Evolutionary conservation across 2,888 invertebrate genomes (phyloP).

Genomic region (Adelognathus sp.): DNA sequence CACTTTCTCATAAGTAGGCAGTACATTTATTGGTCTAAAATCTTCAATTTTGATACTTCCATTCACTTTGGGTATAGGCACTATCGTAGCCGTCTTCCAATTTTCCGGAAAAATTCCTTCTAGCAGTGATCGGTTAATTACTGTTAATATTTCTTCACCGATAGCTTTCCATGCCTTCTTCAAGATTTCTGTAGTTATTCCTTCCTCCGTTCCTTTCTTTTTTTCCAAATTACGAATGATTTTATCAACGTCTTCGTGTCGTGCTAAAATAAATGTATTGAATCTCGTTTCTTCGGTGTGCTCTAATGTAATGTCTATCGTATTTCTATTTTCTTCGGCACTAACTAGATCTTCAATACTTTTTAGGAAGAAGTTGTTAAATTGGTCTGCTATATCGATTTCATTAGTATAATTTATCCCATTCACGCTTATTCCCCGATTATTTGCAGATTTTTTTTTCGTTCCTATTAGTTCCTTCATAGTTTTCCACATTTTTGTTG

Average conservation of each 20-base stretch:
- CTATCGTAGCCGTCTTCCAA: constrained; percentile 12
- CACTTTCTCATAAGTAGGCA: no score
- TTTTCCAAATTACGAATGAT: constrained; percentile 13
- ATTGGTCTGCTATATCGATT: no score
- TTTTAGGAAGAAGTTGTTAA: no score
- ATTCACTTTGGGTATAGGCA: constrained; percentile 41
- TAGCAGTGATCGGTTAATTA: constrained; percentile 20
- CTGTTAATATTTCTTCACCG: neutral
- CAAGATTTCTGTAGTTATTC: neutral
- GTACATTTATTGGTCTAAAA: constrained; percentile 19
- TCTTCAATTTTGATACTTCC: constrained; percentile 37
- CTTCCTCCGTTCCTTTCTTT: constrained; percentile 10
- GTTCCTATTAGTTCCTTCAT: constrained; percentile 21
- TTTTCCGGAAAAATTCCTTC: constrained; percentile 14
- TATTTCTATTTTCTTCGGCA: no score
- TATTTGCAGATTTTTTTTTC: neutral
- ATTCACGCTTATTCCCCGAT: neutral
- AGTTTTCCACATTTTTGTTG: constrained; percentile 13
- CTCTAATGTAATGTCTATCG: neutral
- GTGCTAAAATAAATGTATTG: neutral
- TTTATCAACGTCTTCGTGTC: neutral
- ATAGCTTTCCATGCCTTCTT: constrained; percentile 4
- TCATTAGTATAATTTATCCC: neutral
- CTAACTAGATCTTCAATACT: no score
- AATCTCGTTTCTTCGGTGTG: neutral